Percentiles rank a stretch among this genome's conserved stretches.
phyloP scores from a whole-genome alignment of 1,140 invertebrate species.

The Tribolium castaneum region DNA sequence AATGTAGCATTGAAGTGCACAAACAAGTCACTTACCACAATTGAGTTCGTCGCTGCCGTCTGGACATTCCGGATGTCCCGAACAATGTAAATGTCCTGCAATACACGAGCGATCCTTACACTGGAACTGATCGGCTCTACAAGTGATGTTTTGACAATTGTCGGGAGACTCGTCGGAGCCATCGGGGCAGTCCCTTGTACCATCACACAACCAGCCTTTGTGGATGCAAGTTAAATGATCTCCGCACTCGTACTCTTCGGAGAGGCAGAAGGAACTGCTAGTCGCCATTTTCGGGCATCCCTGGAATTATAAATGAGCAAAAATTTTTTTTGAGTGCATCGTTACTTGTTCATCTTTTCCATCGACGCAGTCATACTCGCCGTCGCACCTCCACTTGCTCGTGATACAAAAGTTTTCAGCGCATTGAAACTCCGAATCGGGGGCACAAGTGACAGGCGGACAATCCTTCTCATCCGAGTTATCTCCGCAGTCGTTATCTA shows the following conservation, averaged over 20 bases:
- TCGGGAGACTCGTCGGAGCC: conserved; percentile 80
- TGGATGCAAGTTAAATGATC: conserved; percentile 89
- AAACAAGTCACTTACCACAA: conserved; percentile 69
- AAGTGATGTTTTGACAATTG: conserved; percentile 80
- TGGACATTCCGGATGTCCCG: conserved; percentile 82
- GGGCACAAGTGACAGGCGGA: conserved; percentile 73
- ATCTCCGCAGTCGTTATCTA: conserved; percentile 88
- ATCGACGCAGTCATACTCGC: conserved; percentile 85
- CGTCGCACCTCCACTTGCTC: conserved; percentile 85
- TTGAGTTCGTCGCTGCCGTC: conserved; percentile 87
- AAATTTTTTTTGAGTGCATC: no score
- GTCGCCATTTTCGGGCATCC: conserved; percentile 68
- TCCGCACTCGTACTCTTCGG: conserved; percentile 85
- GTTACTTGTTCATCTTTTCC: conserved; percentile 81
- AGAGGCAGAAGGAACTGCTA: conserved; percentile 70
- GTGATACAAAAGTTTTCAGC: conserved; percentile 74
- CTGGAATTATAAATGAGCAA: conserved; percentile 58
- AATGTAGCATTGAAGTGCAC: no score
- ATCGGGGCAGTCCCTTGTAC: conserved; percentile 85
- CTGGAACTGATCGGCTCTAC: conserved; percentile 85
- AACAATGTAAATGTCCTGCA: conserved; percentile 83
- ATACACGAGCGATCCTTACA: conserved; percentile 87
- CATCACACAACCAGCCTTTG: conserved; percentile 87
- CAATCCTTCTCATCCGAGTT: conserved; percentile 85
- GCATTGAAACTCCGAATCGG: conserved; percentile 78